Base-by-base conservation (phyloP, 1,140 invertebrate species). In the Lerema accius region DNA sequence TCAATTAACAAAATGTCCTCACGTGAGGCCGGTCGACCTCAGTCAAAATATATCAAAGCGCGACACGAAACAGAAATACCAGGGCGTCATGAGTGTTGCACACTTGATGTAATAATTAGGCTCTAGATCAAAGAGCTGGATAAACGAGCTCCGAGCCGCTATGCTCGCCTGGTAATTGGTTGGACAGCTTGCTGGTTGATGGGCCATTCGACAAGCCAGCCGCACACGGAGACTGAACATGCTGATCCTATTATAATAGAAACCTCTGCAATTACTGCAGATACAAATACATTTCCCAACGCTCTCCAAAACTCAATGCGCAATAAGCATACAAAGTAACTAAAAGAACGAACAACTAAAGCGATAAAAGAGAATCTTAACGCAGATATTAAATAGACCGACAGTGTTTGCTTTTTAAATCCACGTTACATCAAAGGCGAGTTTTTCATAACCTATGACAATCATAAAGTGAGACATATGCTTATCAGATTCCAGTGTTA, bases 51-150 rank as follows among this genome's bases (percentile, higher is more conserved):
- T 66, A 66, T 66, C 64, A 66, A 61, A 73, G 59, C 37, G 64
- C 67, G 69, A 74, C 69, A 71, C 65, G 51, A 63, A 69, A 63
- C 71, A 71, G 71, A 71, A 67, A 72, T 74, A 74, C 69, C 72
- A 73, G 74, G 69, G 69, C 71, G 63, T 65, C 63, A 78, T 67
- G 66, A 74, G 63, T 39, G 51, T 42, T 48, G 53, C 58, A 58
- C 56, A 71, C 71, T 63, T 71, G 72, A 73, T 76, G 69, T 69
- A 69, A 74, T 76, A 77, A 78, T 80, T 80, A 69, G 73, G 53
- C 64, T 59, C 53, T 62, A 77, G 73, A 80, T 80, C 78, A 80
- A 80, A 78, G 76, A 71, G 65, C 43, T 71, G 61, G 65, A 67
- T 66, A 68, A 73, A 60, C 56, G 58, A 65, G 67, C 71, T 71